Base-by-base conservation (phyloP, 2,113 vertebrate genomes). In the Grammomys dolichurus region DNA sequence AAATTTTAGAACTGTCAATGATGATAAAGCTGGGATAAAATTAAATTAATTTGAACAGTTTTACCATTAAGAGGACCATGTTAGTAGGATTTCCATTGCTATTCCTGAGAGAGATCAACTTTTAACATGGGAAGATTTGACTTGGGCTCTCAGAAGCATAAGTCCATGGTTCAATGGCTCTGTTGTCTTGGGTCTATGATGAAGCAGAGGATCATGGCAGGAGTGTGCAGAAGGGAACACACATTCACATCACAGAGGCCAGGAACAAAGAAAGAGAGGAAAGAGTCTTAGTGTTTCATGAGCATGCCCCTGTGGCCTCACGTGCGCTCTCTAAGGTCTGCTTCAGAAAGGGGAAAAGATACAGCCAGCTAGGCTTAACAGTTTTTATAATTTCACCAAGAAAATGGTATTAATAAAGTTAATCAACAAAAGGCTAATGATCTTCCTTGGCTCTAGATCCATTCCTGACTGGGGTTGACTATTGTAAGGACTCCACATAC, bases 21-120 rank as follows among this genome's bases (percentile, higher is more conserved):
- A 90, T 90, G 14, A 78, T 77, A 92, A 77, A 43, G 69, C n/a
- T 31, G 72, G 60, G 72, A 78, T n/a, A 90, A 92, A 92, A 91
- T 56, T 87, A 93, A 89, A 31, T 78, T 91, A 11, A 58, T 65
- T 67, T 60, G 22, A 93, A 67, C 40, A 31, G 65, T 24, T 58
- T 36, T 72, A 1, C 2, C 26, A 43, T 65, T 51, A 78, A 72
- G 31, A 63, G 31, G 9, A 54, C 48, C 17, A 2, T 56, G 33
- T 33, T 33, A 87, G 33, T 48, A 12, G 54, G 36, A 31, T 75
- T 75, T 43, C 87, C 24, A 16, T 89, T 40, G n/a, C 51, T 40
- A 24, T 40, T 54, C n/a, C 36, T 75, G 51, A 75, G 24, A 56
- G 28, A 51, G 70, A 88, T 40, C 9, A 72, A 73, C 31, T 56